These are phyloP conservation scores for Pandemis heparana DNA, from an alignment of 2,888 invertebrate genomes.

Conservation along the genomic window DNA sequence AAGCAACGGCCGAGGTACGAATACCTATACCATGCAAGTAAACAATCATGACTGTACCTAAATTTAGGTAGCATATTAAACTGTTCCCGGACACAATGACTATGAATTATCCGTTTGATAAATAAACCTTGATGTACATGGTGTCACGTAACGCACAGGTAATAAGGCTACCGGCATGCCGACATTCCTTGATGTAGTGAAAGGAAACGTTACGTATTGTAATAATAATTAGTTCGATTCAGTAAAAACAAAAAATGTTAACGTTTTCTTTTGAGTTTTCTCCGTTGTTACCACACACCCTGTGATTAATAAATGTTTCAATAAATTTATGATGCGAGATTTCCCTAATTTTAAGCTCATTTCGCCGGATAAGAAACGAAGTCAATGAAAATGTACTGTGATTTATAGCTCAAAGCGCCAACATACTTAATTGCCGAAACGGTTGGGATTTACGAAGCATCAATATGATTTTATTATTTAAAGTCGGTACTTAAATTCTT, in stretches of 20 bases:
- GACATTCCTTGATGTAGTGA: not conserved
- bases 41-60: not conserved
- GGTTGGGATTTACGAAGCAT: not conserved
- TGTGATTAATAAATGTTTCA: too few relatives aligned
- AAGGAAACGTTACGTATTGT: not conserved
- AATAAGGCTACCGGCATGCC: not conserved
- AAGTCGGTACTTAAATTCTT: too few relatives aligned
- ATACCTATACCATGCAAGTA: not conserved
- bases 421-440: not conserved
- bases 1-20: not conserved
- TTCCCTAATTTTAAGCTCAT: not conserved
- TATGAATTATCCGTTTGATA: not conserved
- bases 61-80: not conserved
- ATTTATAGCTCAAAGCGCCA: not conserved
- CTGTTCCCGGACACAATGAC: constrained; percentile 1
- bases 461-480: not conserved
- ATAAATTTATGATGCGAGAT: too few relatives aligned
- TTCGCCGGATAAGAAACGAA: not conserved
- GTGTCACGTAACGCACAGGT: not conserved
- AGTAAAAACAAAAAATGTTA: too few relatives aligned
- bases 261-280: too few relatives aligned
- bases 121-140: not conserved
- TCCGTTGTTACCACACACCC: too few relatives aligned
- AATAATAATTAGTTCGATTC: not conserved
- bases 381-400: not conserved